Evolutionary conservation across 2,113 vertebrate genomes (phyloP).

Genomic region (Felis chaus): DNA sequence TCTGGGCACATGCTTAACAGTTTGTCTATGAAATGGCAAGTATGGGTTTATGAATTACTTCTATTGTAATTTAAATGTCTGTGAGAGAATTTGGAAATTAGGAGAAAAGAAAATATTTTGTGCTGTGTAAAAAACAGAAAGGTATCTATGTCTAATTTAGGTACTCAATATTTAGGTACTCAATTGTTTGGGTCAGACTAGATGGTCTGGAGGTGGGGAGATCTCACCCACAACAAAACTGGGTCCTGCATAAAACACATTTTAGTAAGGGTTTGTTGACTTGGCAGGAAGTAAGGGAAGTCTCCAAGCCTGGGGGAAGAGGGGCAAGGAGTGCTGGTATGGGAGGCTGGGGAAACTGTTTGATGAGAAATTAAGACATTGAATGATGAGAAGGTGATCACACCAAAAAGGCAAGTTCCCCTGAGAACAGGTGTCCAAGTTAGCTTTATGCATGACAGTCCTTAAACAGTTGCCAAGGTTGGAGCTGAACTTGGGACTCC

Average conservation of each 20-base stretch:
- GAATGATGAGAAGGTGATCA: background rate
- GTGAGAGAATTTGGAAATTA: background rate
- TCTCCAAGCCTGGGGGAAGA: background rate
- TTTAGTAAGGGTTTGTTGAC: background rate
- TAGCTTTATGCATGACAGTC: background rate
- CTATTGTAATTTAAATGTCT: background rate
- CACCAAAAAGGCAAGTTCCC: background rate
- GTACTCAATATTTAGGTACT: background rate
- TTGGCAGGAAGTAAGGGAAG: background rate
- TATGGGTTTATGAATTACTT: background rate
- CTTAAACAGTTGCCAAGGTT: background rate
- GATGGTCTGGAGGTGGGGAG: background rate
- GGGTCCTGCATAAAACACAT: background rate
- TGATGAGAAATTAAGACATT: constrained; percentile 4
- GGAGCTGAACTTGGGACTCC: background rate
- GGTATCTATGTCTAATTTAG: background rate
- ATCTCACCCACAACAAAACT: background rate
- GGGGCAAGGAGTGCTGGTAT: background rate
- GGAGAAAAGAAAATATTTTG: background rate
- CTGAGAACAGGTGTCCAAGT: background rate
- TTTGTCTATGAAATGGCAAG: background rate
- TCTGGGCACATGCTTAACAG: background rate
- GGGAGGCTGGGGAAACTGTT: background rate
- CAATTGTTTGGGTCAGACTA: background rate
- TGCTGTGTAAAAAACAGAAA: background rate